Conservation (phyloP, 2,113 vertebrate species). For the Thymallus thymallus region DNA sequence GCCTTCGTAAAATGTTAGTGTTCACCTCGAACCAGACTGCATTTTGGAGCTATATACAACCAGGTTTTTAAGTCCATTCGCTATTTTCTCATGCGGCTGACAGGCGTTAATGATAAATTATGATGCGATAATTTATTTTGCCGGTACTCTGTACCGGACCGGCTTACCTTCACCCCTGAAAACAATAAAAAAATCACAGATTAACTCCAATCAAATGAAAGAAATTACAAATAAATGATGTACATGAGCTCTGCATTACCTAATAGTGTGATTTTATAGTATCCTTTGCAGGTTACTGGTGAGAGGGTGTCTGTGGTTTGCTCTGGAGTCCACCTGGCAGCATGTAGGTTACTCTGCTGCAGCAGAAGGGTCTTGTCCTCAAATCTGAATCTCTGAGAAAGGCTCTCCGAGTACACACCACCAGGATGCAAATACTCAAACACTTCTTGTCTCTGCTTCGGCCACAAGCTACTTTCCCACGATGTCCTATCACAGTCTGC, state of each 20-base stretch:
- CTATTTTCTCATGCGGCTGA: too few relatives aligned
- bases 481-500: slow-evolving; percentile 30
- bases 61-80: too few relatives aligned
- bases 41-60: too few relatives aligned
- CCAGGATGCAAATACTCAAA: slow-evolving; percentile 70
- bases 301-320: slow-evolving; percentile 45
- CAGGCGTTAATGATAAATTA: too few relatives aligned
- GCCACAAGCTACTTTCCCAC: slow-evolving; percentile 84
- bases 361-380: slow-evolving; percentile 73
- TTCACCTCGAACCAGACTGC: too few relatives aligned
- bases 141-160: too few relatives aligned
- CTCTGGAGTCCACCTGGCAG: slow-evolving; percentile 70
- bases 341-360: slow-evolving; percentile 79
- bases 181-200: background rate
- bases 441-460: slow-evolving; percentile 66
- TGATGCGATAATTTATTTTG: too few relatives aligned
- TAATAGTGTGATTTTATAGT: slow-evolving; percentile 83
- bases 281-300: slow-evolving; percentile 66
- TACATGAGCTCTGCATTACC: slow-evolving; percentile 67
- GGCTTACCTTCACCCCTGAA: too few relatives aligned
- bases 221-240: background rate
- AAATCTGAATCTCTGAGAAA: slow-evolving; percentile 77
- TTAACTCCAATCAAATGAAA: background rate
- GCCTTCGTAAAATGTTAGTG: too few relatives aligned
- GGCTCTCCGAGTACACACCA: slow-evolving; percentile 77